Evolutionary conservation across 2,797 vertebrate genomes (phyloP).

Genomic region (Ceryle rudis): DNA sequence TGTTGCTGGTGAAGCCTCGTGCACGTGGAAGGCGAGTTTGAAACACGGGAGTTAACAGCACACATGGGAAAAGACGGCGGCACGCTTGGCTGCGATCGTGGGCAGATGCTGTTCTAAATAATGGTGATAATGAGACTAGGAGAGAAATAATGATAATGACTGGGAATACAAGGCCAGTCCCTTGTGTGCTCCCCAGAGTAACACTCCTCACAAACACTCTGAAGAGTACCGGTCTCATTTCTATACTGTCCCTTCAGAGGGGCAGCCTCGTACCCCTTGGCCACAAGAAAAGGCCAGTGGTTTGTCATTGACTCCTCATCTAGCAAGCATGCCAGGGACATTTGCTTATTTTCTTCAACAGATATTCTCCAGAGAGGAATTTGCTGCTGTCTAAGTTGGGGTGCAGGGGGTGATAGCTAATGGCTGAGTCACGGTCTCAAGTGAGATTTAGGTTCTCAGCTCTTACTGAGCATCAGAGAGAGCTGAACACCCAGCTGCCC

Average conservation of each 20-base stretch:
- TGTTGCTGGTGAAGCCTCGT: rapidly evolving
- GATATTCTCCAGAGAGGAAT: neutral
- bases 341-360: neutral
- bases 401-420: neutral
- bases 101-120: constrained; percentile 26
- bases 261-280: neutral
- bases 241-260: neutral
- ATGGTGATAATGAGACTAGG: neutral
- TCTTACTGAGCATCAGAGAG: neutral
- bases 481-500: neutral
- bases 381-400: neutral
- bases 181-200: neutral
- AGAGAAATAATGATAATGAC: neutral
- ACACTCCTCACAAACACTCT: rapidly evolving
- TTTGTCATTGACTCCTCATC: neutral
- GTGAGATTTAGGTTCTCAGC: neutral
- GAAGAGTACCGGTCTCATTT: neutral
- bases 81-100: neutral
- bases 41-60: neutral
- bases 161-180: neutral
- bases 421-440: neutral
- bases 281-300: neutral
- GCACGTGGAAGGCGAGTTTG: neutral
- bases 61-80: neutral
- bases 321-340: neutral